Percentiles rank a stretch among this genome's conserved stretches.
phyloP scores from a whole-genome alignment of 2,797 vertebrate genomes.

The Pteropus rufus region DNA sequence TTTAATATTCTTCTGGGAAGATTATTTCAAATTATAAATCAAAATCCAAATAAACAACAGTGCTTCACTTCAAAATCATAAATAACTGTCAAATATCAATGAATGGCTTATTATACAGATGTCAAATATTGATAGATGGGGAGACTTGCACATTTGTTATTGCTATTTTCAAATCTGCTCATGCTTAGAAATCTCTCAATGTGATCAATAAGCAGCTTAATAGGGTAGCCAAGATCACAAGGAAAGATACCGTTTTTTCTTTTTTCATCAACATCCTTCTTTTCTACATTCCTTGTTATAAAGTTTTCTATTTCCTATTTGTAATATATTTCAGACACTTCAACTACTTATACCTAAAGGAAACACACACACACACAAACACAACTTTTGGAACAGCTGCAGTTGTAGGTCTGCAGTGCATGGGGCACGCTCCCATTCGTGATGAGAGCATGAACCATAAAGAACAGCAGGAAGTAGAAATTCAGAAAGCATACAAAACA shows the following conservation, averaged over 20 bases:
- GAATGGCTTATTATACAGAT: slow-evolving; percentile 57
- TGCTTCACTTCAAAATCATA: slow-evolving; percentile 60
- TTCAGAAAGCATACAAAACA: background rate
- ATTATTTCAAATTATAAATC: slow-evolving; percentile 72
- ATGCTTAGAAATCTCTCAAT: slow-evolving; percentile 36
- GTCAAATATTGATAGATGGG: slow-evolving; percentile 41
- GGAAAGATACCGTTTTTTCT: background rate
- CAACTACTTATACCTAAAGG: background rate
- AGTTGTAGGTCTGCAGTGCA: background rate
- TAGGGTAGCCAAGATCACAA: background rate
- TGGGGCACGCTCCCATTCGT: background rate
- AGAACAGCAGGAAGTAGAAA: background rate
- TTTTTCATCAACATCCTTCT: background rate
- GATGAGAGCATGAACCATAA: background rate
- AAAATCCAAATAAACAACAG: slow-evolving; percentile 62
- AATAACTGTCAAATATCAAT: slow-evolving; percentile 51
- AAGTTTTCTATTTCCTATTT: background rate
- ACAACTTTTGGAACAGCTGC: background rate
- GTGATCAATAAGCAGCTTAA: slow-evolving; percentile 40
- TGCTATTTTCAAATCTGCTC: slow-evolving; percentile 50
- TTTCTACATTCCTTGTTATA: background rate
- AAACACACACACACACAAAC: background rate
- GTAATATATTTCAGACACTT: background rate
- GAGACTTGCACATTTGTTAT: slow-evolving; percentile 52
- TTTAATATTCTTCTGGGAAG: slow-evolving; percentile 69